Conservation (phyloP, 2,888 invertebrate species). For the Orthonevra nobilis region DNA sequence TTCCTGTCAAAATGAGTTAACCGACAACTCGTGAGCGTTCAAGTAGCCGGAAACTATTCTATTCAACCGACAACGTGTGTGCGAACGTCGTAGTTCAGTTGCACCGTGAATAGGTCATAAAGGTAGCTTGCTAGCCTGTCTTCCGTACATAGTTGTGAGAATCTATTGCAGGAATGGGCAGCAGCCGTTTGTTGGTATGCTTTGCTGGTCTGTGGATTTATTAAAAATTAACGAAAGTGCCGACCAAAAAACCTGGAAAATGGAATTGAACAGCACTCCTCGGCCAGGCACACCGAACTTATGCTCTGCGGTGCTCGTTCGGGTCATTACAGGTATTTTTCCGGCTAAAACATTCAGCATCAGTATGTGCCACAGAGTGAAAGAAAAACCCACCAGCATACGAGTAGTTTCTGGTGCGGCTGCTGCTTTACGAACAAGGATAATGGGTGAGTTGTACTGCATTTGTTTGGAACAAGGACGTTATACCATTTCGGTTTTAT, state of each 20-base stretch:
- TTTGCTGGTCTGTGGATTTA: constrained; percentile 57
- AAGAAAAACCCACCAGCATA: too few relatives aligned
- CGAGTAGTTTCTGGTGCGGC: too few relatives aligned
- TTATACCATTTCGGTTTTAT: constrained; percentile 59
- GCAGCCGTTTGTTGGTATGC: constrained; percentile 16
- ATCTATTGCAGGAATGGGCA: constrained; percentile 34
- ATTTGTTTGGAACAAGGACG: too few relatives aligned
- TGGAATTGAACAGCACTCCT: constrained; percentile 43
- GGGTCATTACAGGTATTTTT: constrained; percentile 58
- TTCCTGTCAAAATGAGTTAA: constrained; percentile 11
- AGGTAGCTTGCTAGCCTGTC: constrained; percentile 26
- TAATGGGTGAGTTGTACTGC: too few relatives aligned
- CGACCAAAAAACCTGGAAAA: constrained; percentile 40
- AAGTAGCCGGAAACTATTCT: constrained; percentile 31
- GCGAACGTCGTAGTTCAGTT: constrained; percentile 11
- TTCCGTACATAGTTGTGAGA: constrained; percentile 21
- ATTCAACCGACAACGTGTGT: constrained; percentile 24
- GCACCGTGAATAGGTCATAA: constrained; percentile 58
- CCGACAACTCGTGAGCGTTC: constrained; percentile 14
- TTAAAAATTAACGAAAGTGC: constrained; percentile 64
- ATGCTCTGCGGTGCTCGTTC: constrained; percentile 52
- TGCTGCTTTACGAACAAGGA: too few relatives aligned
- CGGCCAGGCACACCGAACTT: not conserved
- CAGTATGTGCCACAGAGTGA: not conserved
- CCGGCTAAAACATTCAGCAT: constrained; percentile 15